Evolutionary conservation across 2,113 vertebrate species (phyloP), one percentile per base, ranked within the genome.

Genomic region (Acrocephalus arundinaceus): DNA sequence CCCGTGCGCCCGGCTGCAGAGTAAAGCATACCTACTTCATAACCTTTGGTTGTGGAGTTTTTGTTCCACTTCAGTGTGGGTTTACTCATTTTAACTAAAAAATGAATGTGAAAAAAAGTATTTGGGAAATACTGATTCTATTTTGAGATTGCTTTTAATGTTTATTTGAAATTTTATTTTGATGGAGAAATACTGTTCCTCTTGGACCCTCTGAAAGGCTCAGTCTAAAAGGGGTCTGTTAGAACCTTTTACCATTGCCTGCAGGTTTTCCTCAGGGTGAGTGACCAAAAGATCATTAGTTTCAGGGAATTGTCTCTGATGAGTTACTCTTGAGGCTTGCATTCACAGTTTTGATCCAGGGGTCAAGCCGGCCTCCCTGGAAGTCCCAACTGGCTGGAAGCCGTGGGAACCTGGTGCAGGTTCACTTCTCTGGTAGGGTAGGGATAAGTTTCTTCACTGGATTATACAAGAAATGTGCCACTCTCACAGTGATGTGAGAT

Each of bases 81-180:
- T 72, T 63, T 33, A 55, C 20, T 35, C 5, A 11, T 86, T 77
- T 70, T 35, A 74, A 84, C 61, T 49, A 33, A 66, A 51, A 8
- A 72, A 74, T 27, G 21, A 12, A 21, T 43, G 5, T 7, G 8
- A 1, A 2, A 14, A n/a, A 2, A 23, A 23, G 21, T 20, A 7
- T 88, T 68, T 73, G 41, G 16, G 33, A 73, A 83, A 74, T 73
- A 33, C 3, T 15, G 9, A 41, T 77, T 58, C 10, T 80, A 25
- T 39, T 86, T 83, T 57, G 76, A 83, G 6, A 31, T 65, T 5
- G 4, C 7, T 72, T 87, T 71, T 77, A 48, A n/a, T 39, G 9
- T 54, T 68, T 33, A 21, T 77, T 61, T 70, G 21, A 58, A 28
- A 21, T 55, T 84, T 84, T 46, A 22, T 59, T 66, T 71, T 84